These are phyloP conservation scores for Leuciscus idus DNA, from an alignment of 2,113 vertebrate species.

Conservation along the genomic window DNA sequence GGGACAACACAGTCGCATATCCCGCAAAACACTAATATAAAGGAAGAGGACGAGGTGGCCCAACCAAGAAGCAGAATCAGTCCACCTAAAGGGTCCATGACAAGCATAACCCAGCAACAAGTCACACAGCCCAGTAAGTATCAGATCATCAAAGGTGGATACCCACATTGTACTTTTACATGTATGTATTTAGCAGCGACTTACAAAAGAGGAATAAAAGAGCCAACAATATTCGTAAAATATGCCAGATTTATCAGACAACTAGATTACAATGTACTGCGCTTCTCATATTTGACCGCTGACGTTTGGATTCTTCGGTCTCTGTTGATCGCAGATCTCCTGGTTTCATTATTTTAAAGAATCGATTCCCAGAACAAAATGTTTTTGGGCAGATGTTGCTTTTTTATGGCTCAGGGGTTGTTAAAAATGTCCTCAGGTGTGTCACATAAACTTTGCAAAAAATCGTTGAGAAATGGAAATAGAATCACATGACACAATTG, in stretches of 20 bases:
- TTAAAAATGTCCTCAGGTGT: background rate
- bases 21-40: slow-evolving; percentile 40
- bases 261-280: too few species aligned
- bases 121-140: slow-evolving; percentile 70
- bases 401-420: background rate
- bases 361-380: background rate
- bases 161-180: background rate
- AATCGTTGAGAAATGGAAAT: background rate
- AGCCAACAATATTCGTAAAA: background rate
- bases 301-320: background rate
- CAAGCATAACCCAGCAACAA: slow-evolving; percentile 52
- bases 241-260: background rate
- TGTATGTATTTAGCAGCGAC: too few species aligned
- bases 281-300: background rate
- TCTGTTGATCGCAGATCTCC: background rate
- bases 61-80: slow-evolving; percentile 66
- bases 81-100: slow-evolving; percentile 63
- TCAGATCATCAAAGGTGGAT: background rate
- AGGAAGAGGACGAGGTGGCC: slow-evolving; percentile 51
- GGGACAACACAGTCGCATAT: background rate
- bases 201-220: too few species aligned
- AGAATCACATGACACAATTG: background rate
- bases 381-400: too few species aligned
- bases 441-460: background rate
- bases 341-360: background rate